phyloP scores from a whole-genome alignment of 2,888 invertebrate genomes.

The Caenorhabditis sinica region DNA sequence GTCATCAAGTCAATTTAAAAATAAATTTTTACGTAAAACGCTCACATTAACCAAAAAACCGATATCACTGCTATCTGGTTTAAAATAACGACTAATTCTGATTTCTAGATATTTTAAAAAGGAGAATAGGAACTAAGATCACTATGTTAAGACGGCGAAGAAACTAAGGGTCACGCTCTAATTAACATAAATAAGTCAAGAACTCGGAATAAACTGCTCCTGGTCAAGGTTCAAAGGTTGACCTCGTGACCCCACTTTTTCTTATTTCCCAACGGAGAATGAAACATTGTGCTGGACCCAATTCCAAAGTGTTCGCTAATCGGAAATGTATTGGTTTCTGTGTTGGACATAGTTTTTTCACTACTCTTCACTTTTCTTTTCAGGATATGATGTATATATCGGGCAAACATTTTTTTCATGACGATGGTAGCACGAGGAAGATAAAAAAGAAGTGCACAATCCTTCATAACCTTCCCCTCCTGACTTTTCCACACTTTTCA shows the following conservation, averaged over 20 bases:
- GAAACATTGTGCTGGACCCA: not conserved
- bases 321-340: constrained; percentile 48
- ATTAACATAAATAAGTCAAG: constrained; percentile 43
- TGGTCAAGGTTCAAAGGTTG: constrained; percentile 38
- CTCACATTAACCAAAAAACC: too few relatives aligned
- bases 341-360: constrained; percentile 22
- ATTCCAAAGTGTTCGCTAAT: constrained; percentile 26
- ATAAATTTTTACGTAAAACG: too few relatives aligned
- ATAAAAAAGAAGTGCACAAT: constrained; percentile 13
- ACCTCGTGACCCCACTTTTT: not conserved
- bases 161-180: constrained; percentile 19
- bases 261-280: constrained; percentile 17
- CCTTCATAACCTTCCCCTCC: constrained; percentile 20
- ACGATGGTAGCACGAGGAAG: constrained; percentile 3
- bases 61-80: too few relatives aligned
- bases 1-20: not conserved
- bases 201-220: not conserved
- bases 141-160: not conserved
- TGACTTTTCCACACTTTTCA: constrained; percentile 30
- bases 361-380: not conserved
- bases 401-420: constrained; percentile 12
- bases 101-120: not conserved
- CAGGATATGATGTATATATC: constrained; percentile 28
- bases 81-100: too few relatives aligned
- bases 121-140: not conserved